Evolutionary conservation across 2,113 vertebrate genomes (phyloP), one percentile per base, ranked within the genome.

Genomic region (Gadus chalcogrammus): DNA sequence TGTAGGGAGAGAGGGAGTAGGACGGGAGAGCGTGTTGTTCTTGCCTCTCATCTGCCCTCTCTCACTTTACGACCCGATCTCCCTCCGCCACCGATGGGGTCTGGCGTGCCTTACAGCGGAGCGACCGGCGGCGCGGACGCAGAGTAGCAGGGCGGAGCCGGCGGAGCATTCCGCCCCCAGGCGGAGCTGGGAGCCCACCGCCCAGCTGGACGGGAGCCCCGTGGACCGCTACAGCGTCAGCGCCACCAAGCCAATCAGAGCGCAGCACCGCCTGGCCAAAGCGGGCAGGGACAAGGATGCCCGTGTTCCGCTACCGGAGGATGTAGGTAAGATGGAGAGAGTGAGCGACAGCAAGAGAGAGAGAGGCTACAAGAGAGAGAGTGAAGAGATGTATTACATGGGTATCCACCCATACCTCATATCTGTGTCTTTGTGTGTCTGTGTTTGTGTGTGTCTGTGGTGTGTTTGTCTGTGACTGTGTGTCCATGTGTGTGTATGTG

Each of bases 141-240:
- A 86, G 64, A 92, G 90, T 73, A 91, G 90, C 83, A 93, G 84
- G 85, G 87, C 93, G 80, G 82, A 90, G 65, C 82, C 89, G 55
- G 15, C 42, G 42, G 42, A 48, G 16, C 17, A 16, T 4, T 58
- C n/a, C 75, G 87, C 88, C 81, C 79, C 91, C 83, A 90, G 86
- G 69, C 80, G 93, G 76, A 90, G 65, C 1, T 94, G 93, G 94
- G 93, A 93, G 58, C 88, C 80, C 3, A 88, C 91, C 20, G 90
- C 85, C 76, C 92, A 93, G 75, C 83, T 87, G 71, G 82, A 91
- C 28, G 88, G 85, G 76, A 90, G 89, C 82, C 91, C 90, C 0
- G 88, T 88, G 56, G 92, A 92, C 53, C 65, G 82, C 74, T 94
- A 92, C 73, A 89, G 78, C 72, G 84, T 94, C 76, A 90, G 87